Conservation (phyloP, 1,140 invertebrate species). For the Diorhabda sublineata region DNA sequence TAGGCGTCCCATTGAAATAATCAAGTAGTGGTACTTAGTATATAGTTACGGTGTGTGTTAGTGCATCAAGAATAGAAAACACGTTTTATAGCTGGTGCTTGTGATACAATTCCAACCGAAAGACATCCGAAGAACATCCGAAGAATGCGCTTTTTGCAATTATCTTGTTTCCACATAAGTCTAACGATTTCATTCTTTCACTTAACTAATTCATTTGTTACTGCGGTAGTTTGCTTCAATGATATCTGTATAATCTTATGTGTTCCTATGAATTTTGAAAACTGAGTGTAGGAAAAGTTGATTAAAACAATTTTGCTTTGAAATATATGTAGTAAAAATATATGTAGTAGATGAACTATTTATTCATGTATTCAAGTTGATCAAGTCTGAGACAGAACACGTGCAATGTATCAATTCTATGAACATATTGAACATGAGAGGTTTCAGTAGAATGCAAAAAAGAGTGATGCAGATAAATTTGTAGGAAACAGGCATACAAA, state of each 20-base stretch:
- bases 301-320: too few species aligned
- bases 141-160: conserved; percentile 15
- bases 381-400: too few species aligned
- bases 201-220: conserved; percentile 11
- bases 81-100: conserved; percentile 21
- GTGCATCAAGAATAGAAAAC: conserved; percentile 18
- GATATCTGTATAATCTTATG: neutral
- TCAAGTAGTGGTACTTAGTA: conserved; percentile 14
- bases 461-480: too few species aligned
- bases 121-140: conserved; percentile 8
- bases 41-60: conserved; percentile 16
- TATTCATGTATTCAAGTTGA: too few species aligned
- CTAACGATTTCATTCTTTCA: conserved; percentile 14
- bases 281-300: too few species aligned
- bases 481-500: too few species aligned
- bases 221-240: neutral
- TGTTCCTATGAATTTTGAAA: neutral
- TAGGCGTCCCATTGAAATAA: conserved; percentile 21
- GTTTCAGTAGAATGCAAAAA: too few species aligned
- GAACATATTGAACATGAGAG: too few species aligned
- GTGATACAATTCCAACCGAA: conserved; percentile 17
- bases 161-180: conserved; percentile 14
- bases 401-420: too few species aligned
- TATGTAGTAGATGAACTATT: too few species aligned
- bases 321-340: too few species aligned